Evolutionary conservation across 2,797 vertebrate genomes (phyloP).

Genomic region (Furcifer pardalis): DNA sequence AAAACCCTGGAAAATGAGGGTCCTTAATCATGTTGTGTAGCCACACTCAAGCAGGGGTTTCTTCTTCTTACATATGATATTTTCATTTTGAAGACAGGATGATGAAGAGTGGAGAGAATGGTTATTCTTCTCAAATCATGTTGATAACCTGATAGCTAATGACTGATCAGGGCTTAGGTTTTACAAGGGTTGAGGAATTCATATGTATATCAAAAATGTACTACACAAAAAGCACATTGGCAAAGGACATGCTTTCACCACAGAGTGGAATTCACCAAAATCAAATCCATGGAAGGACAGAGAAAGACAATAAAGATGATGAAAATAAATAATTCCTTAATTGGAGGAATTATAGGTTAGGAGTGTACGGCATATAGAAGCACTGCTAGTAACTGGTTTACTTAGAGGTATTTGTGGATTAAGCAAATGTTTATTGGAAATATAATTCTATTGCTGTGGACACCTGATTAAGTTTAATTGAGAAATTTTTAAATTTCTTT

Average conservation of each 20-base stretch:
- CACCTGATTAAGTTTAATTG: neutral
- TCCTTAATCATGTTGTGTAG: too few species aligned
- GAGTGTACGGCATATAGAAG: too few species aligned
- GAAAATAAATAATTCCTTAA: neutral
- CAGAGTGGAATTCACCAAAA: neutral
- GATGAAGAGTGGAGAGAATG: too few species aligned
- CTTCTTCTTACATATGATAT: too few species aligned
- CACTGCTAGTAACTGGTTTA: neutral
- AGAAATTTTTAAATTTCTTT: too few species aligned
- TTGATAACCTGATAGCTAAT: too few species aligned
- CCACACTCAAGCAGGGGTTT: too few species aligned
- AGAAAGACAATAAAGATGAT: neutral
- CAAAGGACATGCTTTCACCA: neutral
- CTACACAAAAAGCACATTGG: neutral
- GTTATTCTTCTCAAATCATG: too few species aligned
- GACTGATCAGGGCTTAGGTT: neutral
- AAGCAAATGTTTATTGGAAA: neutral
- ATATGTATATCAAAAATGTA: neutral
- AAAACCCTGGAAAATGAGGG: too few species aligned
- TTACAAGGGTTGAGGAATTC: neutral
- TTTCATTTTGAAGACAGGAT: too few species aligned
- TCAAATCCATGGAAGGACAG: neutral
- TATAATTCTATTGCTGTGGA: neutral
- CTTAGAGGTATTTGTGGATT: neutral
- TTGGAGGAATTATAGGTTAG: neutral